Conservation (phyloP, 1,140 invertebrate genomes). For the Cepaea nemoralis region DNA sequence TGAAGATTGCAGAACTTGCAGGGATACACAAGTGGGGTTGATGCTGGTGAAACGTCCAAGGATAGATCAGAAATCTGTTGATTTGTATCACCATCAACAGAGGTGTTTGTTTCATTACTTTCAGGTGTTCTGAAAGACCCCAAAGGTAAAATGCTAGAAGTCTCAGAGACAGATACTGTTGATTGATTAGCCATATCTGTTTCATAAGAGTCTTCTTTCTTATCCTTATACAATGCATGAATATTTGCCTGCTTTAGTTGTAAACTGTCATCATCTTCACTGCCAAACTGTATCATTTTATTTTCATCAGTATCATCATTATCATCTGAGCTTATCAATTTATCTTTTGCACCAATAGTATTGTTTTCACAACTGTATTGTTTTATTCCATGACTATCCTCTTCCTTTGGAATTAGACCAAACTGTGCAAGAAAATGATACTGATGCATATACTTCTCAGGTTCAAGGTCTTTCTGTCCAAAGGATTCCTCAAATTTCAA, state of each 20-base stretch:
- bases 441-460: conserved; percentile 68
- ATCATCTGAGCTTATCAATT: neutral
- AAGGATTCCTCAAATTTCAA: conserved; percentile 57
- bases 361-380: neutral
- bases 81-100: conserved; percentile 16
- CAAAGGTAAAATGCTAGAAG: too few relatives aligned
- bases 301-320: conserved; percentile 5
- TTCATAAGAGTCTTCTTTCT: too few relatives aligned
- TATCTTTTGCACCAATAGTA: neutral
- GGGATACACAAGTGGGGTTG: conserved; percentile 61
- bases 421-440: conserved; percentile 86
- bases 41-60: neutral
- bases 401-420: conserved; percentile 73
- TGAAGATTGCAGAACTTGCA: conserved; percentile 86
- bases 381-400: neutral
- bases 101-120: neutral
- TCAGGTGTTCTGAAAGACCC: too few relatives aligned
- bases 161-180: too few relatives aligned
- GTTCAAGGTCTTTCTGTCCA: conserved; percentile 34
- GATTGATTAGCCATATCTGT: too few relatives aligned
- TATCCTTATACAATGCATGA: too few relatives aligned
- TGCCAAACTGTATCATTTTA: conserved; percentile 24
- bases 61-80: conserved; percentile 22
- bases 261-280: neutral
- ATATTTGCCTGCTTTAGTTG: too few relatives aligned